Conservation (phyloP, 2,888 invertebrate genomes). For the Rotaria magnacalcarata region DNA sequence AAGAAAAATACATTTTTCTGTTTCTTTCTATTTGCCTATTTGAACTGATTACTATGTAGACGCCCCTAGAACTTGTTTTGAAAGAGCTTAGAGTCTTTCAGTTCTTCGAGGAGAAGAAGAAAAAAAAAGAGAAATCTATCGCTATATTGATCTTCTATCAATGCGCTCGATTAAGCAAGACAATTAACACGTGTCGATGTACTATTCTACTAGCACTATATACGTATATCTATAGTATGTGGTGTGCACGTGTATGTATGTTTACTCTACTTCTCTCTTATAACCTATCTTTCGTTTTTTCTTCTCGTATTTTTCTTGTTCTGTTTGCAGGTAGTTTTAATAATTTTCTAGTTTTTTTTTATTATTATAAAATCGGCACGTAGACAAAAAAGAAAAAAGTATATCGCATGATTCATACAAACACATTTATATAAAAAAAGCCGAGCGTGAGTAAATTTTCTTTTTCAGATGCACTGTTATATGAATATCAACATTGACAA, state of each 20-base stretch:
- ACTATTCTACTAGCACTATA: neutral
- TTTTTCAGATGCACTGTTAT: neutral
- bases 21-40: no score
- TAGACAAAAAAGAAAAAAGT: neutral
- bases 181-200: neutral
- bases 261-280: neutral
- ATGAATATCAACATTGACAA: neutral
- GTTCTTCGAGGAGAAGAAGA: neutral
- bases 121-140: neutral
- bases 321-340: neutral
- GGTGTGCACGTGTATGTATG: neutral
- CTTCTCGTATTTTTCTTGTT: neutral
- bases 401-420: neutral
- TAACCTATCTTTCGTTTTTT: neutral
- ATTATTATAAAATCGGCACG: neutral
- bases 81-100: neutral
- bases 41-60: neutral
- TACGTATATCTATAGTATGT: neutral
- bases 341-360: neutral
- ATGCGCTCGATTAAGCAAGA: constrained; percentile 14
- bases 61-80: neutral
- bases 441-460: neutral
- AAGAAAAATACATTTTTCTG: neutral
- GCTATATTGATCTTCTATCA: neutral
- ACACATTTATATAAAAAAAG: neutral